Base-by-base conservation (phyloP, 1,140 invertebrate genomes). In the Drosophila simulans region DNA sequence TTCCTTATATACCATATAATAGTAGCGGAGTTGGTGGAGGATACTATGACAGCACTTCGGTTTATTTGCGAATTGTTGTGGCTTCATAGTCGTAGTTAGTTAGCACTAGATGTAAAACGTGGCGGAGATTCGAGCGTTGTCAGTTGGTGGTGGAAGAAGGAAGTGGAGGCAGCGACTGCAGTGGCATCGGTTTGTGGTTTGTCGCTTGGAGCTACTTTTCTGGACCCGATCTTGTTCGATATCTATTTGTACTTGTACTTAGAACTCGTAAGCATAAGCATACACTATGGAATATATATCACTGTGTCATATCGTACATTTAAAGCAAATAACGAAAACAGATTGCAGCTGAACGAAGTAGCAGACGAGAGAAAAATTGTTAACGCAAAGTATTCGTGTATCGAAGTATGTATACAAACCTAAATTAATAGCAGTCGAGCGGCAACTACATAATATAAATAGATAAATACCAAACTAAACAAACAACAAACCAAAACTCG, bases 241-340 rank as follows among this genome's bases (percentile, higher is more conserved):
- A 62, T 71, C 70, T 49, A 72, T 63, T 72, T 83, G 85, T 76
- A 82, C 60, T 76, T 88, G 83, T 88, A 88, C 70, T 89, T 88
- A 56, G 71, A 77, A 63, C 72, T 69, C 48, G 22, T 66, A 75
- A 77, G 52, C 57, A 85, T 66, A 75, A 77, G 52, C 57, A 85
- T 89, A 88, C 77, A 76, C 79, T 84, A 89, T 75, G 72, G 63
- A 84, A 84, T 89, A 89, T 74, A 75, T 89, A 89, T 89, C 84
- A 89, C 85, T 89, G 77, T 89, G 84, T 90, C 85, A 90, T 90
- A 90, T 90, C 85, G 85, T 90, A 89, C 81, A 90, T 89, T 90
- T 89, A 90, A 81, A 80, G 55, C 69, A 73, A 77, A 64, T 77
- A 84, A 76, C 25, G 49, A 34, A 73, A 70, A 58, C 66, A 72